Percentiles rank a stretch among this genome's conserved stretches.
These are phyloP conservation scores for Phalacrocorax carbo DNA, from an alignment of 2,113 vertebrate genomes.

Conservation along the genomic window DNA sequence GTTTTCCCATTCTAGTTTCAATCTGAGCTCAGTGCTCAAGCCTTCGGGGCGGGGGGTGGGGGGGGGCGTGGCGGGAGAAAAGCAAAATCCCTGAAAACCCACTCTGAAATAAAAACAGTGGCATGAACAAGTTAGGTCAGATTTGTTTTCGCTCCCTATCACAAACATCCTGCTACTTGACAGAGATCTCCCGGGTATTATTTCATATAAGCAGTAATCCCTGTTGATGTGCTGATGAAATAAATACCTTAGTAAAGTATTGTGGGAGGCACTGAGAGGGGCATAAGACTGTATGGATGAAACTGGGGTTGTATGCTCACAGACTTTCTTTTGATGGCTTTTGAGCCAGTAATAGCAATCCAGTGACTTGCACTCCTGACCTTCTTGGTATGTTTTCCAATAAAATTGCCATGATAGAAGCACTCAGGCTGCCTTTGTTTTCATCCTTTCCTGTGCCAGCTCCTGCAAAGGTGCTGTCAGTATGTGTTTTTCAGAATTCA, in stretches of 20 bases:
- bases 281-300: neutral
- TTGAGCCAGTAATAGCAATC: neutral
- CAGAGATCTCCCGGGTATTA: neutral
- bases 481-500: neutral
- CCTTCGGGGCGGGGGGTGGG: neutral
- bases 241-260: neutral
- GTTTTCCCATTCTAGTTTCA: constrained; percentile 11
- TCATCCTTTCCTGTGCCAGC: neutral
- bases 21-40: neutral
- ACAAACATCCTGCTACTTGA: neutral
- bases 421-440: neutral
- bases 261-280: neutral
- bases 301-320: neutral
- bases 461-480: neutral
- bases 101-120: neutral
- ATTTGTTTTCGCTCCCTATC: neutral
- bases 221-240: neutral
- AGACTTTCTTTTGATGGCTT: neutral
- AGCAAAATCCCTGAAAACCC: neutral
- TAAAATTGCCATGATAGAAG: neutral
- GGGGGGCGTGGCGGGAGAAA: too few species aligned
- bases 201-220: neutral
- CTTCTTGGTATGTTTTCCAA: neutral
- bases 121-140: neutral
- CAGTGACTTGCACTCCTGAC: neutral